Evolutionary conservation across 2,797 vertebrate genomes (phyloP).

Genomic region (Iguana delicatissima): DNA sequence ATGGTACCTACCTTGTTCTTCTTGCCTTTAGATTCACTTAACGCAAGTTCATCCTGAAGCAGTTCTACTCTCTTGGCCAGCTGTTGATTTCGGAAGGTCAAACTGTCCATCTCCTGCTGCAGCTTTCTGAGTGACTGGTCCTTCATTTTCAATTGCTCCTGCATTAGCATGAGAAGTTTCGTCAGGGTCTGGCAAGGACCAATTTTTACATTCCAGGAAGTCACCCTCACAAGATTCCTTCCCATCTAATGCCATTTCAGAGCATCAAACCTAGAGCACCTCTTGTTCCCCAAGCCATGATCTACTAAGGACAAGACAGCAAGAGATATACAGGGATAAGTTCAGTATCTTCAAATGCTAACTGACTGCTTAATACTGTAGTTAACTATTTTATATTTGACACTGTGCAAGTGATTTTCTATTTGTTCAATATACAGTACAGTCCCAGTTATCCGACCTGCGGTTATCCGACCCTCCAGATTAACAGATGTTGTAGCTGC

Average conservation of each 20-base stretch:
- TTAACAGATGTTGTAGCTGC: too few species aligned
- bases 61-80: slow-evolving; percentile 96
- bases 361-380: background rate
- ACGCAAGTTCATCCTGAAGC: slow-evolving; percentile 92
- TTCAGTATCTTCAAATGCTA: background rate
- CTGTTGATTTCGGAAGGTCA: slow-evolving; percentile 97
- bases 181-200: background rate
- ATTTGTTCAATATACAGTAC: background rate
- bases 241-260: background rate
- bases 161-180: slow-evolving; percentile 43
- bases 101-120: slow-evolving; percentile 99
- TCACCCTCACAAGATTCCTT: background rate
- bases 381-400: background rate
- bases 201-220: background rate
- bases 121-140: slow-evolving; percentile 95
- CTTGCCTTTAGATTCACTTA: slow-evolving; percentile 90
- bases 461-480: too few species aligned
- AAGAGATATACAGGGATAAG: background rate
- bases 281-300: background rate
- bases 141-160: slow-evolving; percentile 98
- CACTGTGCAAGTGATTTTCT: background rate
- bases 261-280: background rate
- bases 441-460: too few species aligned
- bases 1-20: slow-evolving; percentile 88
- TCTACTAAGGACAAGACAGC: background rate